Evolutionary conservation across 2,797 vertebrate species (phyloP), one percentile per base, ranked within the genome.

Genomic region (Atherinosoma microstoma): DNA sequence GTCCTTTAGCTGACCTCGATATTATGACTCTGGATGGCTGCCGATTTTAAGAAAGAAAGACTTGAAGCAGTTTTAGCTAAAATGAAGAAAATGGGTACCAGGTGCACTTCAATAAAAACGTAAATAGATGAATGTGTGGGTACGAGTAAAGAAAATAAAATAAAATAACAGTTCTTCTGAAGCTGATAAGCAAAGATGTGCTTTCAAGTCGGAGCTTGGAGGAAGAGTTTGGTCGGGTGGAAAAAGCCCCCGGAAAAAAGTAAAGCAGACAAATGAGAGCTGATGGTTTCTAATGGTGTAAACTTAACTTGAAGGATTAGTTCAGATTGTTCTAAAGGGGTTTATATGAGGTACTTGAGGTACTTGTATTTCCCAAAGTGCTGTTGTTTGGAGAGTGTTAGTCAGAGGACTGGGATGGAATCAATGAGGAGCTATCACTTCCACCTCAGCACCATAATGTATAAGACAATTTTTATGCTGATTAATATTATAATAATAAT

Each of bases 211-310:
- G 67, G 76, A 76, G 12, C 38, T 40, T 12, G 11, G 8, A 63
- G 40, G 42, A 20, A 51, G 53, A 29, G n/a, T 58, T 58, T 78
- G 9, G 32, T 57, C 64, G 65, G 56, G 38, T 34, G 59, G 49
- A 22, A 30, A 38, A 64, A 62, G 32, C 45, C 64, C 56, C 47
- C 3, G 60, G 76, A 59, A 67, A 34, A 47, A 60, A 82, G n/a
- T 12, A 10, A 59, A 77, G 18, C 69, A 70, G 63, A 73, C 70
- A 75, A 82, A 76, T 63, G 64, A 66, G 45, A 75, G 68, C 60
- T 77, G 82, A 85, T 83, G 75, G 58, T 64, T 76, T 66, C 30
- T 76, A 80, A 78, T 79, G 68, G 75, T 6, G 18, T 24, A 34
- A 18, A 47, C 64, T 82, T 78, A 62, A 64, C 62, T 65, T 40